These are phyloP conservation scores for Poeciliopsis paucimaculata DNA, from an alignment of 2,797 vertebrate genomes.

Conservation along the genomic window DNA sequence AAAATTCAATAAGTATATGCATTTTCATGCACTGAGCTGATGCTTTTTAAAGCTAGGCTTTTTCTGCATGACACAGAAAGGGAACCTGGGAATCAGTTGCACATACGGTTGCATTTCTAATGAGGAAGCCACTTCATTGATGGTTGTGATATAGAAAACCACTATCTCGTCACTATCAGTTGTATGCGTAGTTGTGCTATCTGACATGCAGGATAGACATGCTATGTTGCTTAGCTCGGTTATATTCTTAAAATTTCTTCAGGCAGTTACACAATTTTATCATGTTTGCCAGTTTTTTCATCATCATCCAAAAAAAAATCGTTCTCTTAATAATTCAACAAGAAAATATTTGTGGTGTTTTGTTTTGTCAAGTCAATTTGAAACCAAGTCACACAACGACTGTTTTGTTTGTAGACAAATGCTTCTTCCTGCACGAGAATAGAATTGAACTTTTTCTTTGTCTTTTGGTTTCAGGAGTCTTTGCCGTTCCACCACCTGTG, in stretches of 20 bases:
- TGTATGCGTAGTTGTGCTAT: slow-evolving; percentile 11
- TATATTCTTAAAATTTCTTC: neutral
- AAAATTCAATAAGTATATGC: neutral
- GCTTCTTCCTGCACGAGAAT: neutral
- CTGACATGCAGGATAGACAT: neutral
- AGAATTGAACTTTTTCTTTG: neutral
- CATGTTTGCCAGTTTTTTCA: neutral
- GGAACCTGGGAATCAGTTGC: neutral
- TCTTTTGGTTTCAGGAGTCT: slow-evolving; percentile 60
- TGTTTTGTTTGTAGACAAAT: neutral
- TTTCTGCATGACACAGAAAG: neutral
- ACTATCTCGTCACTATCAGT: slow-evolving; percentile 10
- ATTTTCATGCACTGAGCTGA: neutral
- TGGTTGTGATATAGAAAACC: slow-evolving; percentile 42
- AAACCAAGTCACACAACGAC: neutral
- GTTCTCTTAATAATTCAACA: neutral
- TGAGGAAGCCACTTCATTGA: slow-evolving; percentile 24
- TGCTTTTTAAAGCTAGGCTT: neutral
- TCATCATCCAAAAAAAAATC: slow-evolving; percentile 1
- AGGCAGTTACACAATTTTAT: slow-evolving; percentile 8
- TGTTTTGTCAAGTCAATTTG: neutral
- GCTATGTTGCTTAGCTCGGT: slow-evolving; percentile 11
- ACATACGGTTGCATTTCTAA: neutral
- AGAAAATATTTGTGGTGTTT: neutral
- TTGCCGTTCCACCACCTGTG: slow-evolving; percentile 67